Conservation (phyloP, 2,113 vertebrate species). For the Crotophaga sulcirostris region DNA sequence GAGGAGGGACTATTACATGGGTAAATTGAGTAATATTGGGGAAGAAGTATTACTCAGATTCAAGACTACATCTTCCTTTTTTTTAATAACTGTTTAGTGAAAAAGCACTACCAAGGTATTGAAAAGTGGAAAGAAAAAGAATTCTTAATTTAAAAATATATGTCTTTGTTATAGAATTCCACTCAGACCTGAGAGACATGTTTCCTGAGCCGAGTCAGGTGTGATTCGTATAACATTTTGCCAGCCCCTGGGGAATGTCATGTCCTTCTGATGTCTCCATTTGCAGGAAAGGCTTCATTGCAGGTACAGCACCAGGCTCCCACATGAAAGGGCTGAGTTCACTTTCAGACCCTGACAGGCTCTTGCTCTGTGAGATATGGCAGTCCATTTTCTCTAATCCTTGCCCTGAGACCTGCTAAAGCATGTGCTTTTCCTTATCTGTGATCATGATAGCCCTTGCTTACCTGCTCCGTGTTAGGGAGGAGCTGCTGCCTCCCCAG, state of each 20-base stretch:
- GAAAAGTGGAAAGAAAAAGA: neutral
- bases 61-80: neutral
- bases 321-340: neutral
- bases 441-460: neutral
- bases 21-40: neutral
- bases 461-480: neutral
- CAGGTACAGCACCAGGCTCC: neutral
- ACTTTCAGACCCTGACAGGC: neutral
- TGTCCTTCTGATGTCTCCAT: slow-evolving; percentile 44
- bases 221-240: slow-evolving; percentile 47
- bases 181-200: slow-evolving; percentile 34
- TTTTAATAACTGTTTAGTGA: slow-evolving; percentile 33
- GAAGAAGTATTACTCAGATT: neutral
- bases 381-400: neutral
- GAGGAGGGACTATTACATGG: neutral
- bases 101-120: neutral
- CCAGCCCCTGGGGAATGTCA: slow-evolving; percentile 9
- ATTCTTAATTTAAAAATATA: slow-evolving; percentile 33
- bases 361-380: neutral
- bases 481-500: neutral
- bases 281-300: slow-evolving; percentile 16
- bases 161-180: slow-evolving; percentile 1
- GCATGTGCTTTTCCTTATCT: neutral
- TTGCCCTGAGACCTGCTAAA: neutral
- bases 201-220: neutral